A percentile compares a stretch with the other conserved stretches of the same genome.
Evolutionary conservation across 2,113 vertebrate genomes (phyloP).

Genomic region (Morone chrysops): DNA sequence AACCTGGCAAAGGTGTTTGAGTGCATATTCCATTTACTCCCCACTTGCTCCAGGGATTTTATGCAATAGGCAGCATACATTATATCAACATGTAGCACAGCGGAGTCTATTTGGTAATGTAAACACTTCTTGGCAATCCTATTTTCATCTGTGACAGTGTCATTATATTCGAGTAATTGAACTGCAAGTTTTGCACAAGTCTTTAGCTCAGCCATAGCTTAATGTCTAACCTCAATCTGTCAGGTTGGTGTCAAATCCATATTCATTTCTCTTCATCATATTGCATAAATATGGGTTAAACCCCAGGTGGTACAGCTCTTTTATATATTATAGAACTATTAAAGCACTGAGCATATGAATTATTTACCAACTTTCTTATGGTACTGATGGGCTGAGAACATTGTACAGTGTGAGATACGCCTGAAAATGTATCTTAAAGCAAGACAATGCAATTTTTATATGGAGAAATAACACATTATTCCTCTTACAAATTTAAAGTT

Average conservation of each 20-base stretch:
- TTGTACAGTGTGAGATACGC: constrained; percentile 1
- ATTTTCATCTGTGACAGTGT: constrained; percentile 49
- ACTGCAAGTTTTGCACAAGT: constrained; percentile 30
- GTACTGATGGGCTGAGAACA: not conserved
- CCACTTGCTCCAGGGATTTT: constrained; percentile 43
- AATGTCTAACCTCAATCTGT: constrained; percentile 67
- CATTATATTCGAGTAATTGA: constrained; percentile 42
- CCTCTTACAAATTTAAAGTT: not conserved
- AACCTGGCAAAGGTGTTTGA: constrained; percentile 38
- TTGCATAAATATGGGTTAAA: constrained; percentile 42
- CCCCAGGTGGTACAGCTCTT: constrained; percentile 36
- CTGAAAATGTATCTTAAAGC: constrained; percentile 1
- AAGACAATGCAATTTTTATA: not conserved
- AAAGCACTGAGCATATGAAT: constrained; percentile 55
- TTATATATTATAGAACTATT: constrained; percentile 53
- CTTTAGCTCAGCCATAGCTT: constrained; percentile 34
- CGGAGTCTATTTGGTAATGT: constrained; percentile 21
- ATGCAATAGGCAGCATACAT: constrained; percentile 30
- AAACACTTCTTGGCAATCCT: constrained; percentile 47
- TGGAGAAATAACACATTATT: not conserved
- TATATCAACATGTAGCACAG: constrained; percentile 41
- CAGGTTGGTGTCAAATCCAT: constrained; percentile 53
- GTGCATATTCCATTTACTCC: constrained; percentile 42
- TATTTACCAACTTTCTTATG: constrained; percentile 50
- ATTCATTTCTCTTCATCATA: constrained; percentile 45